Evolutionary conservation across 1,140 invertebrate genomes (phyloP), one percentile per base, ranked within the genome.

Genomic region (Lepidotrigona ventralis): DNA sequence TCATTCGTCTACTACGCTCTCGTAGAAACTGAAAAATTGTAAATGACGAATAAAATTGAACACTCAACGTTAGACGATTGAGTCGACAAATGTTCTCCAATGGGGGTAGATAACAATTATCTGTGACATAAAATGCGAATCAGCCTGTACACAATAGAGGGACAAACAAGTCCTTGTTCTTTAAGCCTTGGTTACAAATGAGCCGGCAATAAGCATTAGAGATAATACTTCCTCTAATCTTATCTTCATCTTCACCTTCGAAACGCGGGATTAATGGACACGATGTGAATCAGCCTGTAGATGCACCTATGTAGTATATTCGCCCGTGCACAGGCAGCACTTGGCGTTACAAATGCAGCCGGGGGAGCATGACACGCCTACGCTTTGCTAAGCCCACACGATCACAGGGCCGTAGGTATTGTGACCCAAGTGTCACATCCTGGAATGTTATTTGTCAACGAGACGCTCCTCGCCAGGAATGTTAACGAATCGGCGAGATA

Each of bases 361-460:
- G 74, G 85, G 74, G 88, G 77, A 83, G 79, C 83, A 83, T 66
- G 77, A 81, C 85, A 90, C 89, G 85, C 89, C 89, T 71, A 90
- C 89, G 88, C 85, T 70, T 76, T 56, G 64, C 76, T 75, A 64
- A 79, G 78, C 89, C 88, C 84, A 89, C 89, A 86, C 84, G 66
- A 86, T 26, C 77, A 26, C 73, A 86, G 81, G 85, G 83, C 86
- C 82, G 85, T 84, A 86, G 81, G 68, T 79, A 84, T 73, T 64
- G 26, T 21, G 72, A 77, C 33, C 85, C 71, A 80, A 82, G 86
- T 78, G 85, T 86, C 85, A 33, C 56, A 19, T 70, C 54, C 5
- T 60, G 81, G 56, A 83, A 78, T 78, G 74, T 70, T 83, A 68
- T 81, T 74, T 19, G 69, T 60, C 46, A 53, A 23, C 69, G 8